These are phyloP conservation scores for Hucho hucho DNA, from an alignment of 2,113 vertebrate species.

Conservation along the genomic window DNA sequence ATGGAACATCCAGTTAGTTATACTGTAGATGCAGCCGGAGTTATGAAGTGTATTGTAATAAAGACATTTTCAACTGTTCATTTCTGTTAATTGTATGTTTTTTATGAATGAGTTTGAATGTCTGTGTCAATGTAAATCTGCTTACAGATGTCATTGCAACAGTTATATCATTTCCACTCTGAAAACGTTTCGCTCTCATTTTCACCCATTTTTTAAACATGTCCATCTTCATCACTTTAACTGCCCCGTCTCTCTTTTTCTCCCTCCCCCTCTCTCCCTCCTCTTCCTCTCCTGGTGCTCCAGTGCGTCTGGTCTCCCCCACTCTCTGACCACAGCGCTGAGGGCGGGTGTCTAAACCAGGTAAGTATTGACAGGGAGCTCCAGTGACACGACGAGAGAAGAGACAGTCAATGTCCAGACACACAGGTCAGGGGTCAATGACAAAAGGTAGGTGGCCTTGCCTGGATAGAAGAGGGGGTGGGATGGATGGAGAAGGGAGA, in stretches of 20 bases:
- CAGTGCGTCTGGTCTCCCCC: slow-evolving; percentile 18
- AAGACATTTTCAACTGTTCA: not conserved
- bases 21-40: not conserved
- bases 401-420: slow-evolving; percentile 75
- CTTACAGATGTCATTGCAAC: not conserved
- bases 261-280: slow-evolving; percentile 29
- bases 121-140: not conserved
- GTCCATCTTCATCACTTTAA: not conserved
- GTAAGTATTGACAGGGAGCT: slow-evolving; percentile 80
- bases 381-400: slow-evolving; percentile 72
- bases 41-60: not conserved
- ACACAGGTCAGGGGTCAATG: slow-evolving; percentile 73
- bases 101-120: not conserved
- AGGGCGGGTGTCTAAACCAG: slow-evolving; percentile 76
- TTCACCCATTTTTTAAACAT: not conserved
- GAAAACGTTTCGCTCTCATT: not conserved
- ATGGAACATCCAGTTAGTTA: slow-evolving; percentile 1
- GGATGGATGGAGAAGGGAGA: slow-evolving; percentile 8
- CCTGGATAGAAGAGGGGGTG: slow-evolving; percentile 44
- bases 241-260: slow-evolving; percentile 25
- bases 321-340: slow-evolving; percentile 67
- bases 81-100: too few relatives aligned
- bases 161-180: not conserved
- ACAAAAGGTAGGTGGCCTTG: slow-evolving; percentile 64
- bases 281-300: not conserved